Base-by-base conservation (phyloP, 1,140 invertebrate species). In the Lutraria rhynchaena region DNA sequence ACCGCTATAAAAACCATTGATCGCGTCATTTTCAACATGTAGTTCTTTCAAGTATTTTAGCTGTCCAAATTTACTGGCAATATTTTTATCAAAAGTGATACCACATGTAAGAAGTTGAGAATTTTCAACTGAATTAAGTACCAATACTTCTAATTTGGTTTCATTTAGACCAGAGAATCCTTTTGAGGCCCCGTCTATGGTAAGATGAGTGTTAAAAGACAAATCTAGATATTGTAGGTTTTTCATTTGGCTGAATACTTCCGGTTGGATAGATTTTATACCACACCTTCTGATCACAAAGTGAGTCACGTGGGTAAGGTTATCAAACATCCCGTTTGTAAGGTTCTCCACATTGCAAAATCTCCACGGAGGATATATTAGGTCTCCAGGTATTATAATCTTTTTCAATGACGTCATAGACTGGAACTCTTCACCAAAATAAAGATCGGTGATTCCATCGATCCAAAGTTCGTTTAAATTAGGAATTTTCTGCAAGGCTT, bases 191-290 rank as follows among this genome's bases (percentile, higher is more conserved):
- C 27, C 1, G 0, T 37, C 9, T n/a, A 71, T 7, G 1, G 44
- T 71, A 1, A 71, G 31, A 55, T 29, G 33, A 22, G 19, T 53
- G 44, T 71, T 71, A 11, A 13, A 46, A 31, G 67, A 71, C 11
- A 71, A n/a, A 49, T 71, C 67, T n/a, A 71, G 49, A 71, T 71
- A 71, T 11, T 13, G 19, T n/a, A 71, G 46, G 19, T 29, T 55
- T n/a, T 13, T 71, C 31, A 71, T 35, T 3, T 55, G 53, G 17
- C 49, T 35, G 31, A 71, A 71, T 7, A 31, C 24, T 11, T 29
- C 33, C 9, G 15, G 5, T 1, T n/a, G 1, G 17, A 71, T 31
- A 37, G 22, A 27, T 37, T 35, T 51, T 1, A 71, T 31, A 22
- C 46, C 67, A 55, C 67, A 71, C 24, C 17, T 49, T 53, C 67